Base-by-base conservation (phyloP, 2,113 vertebrate genomes). In the mouse (Mus musculus) region DNA sequence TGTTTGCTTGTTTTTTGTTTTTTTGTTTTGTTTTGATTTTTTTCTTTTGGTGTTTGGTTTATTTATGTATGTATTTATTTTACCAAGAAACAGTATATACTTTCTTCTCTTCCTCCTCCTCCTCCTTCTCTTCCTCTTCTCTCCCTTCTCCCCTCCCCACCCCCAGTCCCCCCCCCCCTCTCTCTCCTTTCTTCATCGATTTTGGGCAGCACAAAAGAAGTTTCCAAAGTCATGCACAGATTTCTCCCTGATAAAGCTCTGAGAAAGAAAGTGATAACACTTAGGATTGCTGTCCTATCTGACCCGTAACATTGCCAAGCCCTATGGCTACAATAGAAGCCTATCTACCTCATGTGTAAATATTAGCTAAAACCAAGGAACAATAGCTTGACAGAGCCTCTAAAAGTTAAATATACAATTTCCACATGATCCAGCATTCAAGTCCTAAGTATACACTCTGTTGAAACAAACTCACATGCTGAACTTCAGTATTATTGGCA, bases 161-260 rank as follows among this genome's bases (percentile, higher is more conserved):
- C 16, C 76, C 73, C 6, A 13, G 12, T 2, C 17, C n/a, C n/a
- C n/a, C n/a, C n/a, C n/a, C n/a, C n/a, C n/a, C n/a, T 72, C 8
- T 24, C 73, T 24, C 4, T 13, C 10, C 22, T 46, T 26, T 22
- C 75, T 28, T 77, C 69, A 75, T 73, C 12, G 28, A 63, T 85
- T 95, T 61, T 59, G 56, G 19, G 87, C n/a, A 69, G 63, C 49
- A 91, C 30, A 73, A 92, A 96, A 86, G 14, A 96, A 86, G 14
- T 75, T 95, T 90, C 65, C 67, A 89, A 91, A 59, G 19, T 89
- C 78, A 46, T 87, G 75, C 33, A 65, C 7, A 91, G 75, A 88
- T 93, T 97, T 95, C 20, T 96, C 54, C 76, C 63, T 84, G 67
- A 52, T 71, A 16, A 7, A 84, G 6, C 63, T 49, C 30, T 69